A percentile compares a stretch with the other conserved stretches of the same genome.
These are phyloP conservation scores for Brachirus orientalis DNA, from an alignment of 2,113 vertebrate genomes.

Conservation along the genomic window DNA sequence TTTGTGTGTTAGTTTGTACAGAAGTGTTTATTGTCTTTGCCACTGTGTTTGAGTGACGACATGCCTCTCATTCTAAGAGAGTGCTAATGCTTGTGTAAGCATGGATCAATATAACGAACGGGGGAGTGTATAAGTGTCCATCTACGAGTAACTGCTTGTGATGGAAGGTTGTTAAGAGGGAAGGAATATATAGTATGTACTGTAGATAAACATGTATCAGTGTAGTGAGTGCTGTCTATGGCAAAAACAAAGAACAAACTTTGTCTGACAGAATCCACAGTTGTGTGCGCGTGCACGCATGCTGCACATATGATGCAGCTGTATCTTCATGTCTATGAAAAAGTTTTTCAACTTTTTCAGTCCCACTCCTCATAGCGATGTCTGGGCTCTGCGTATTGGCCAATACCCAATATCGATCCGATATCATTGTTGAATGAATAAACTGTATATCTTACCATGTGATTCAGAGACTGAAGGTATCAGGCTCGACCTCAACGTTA, in stretches of 20 bases:
- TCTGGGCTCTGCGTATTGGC: too few relatives aligned
- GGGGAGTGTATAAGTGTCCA: constrained; percentile 74
- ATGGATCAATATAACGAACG: constrained; percentile 73
- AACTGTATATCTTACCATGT: too few relatives aligned
- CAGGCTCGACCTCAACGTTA: too few relatives aligned
- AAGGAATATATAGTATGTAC: constrained; percentile 32
- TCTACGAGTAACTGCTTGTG: constrained; percentile 62
- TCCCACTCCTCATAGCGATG: too few relatives aligned
- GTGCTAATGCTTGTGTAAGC: constrained; percentile 77
- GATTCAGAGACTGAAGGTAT: too few relatives aligned
- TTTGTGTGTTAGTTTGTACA: neutral
- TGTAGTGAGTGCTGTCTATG: neutral
- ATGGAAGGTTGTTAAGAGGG: constrained; percentile 41
- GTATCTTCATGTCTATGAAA: neutral
- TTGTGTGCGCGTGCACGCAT: neutral
- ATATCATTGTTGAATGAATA: too few relatives aligned
- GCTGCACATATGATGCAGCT: neutral
- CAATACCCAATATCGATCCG: too few relatives aligned
- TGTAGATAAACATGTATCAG: constrained; percentile 14
- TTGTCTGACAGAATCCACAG: too few relatives aligned
- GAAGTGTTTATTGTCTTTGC: constrained; percentile 19
- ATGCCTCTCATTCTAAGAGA: constrained; percentile 71
- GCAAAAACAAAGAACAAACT: neutral
- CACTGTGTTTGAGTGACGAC: constrained; percentile 46
- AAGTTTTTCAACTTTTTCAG: too few relatives aligned